A percentile compares a stretch with the other conserved stretches of the same genome.
Conservation (phyloP, 2,113 vertebrate genomes). For the Oryzias melastigma region DNA sequence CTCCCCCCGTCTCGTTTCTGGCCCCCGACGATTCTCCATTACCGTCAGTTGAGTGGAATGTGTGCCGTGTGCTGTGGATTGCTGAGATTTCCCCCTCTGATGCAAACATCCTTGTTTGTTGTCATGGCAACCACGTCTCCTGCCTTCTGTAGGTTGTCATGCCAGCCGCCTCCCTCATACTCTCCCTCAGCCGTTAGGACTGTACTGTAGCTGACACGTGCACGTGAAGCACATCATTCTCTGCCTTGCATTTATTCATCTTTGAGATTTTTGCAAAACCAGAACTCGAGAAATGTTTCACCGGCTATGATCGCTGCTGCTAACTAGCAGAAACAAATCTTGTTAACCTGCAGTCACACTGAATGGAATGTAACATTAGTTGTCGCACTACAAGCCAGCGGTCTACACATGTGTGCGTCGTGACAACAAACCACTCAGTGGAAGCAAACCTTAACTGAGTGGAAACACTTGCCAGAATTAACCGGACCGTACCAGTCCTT, state of each 20-base stretch:
- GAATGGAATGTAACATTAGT: no score
- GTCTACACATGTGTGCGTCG: no score
- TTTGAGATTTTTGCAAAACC: constrained; percentile 8
- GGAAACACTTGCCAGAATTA: no score
- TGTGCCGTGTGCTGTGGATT: constrained; percentile 41
- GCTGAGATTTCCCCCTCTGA: constrained; percentile 66
- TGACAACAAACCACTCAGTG: no score
- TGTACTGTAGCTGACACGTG: constrained; percentile 57
- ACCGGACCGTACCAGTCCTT: no score
- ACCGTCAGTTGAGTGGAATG: constrained; percentile 35
- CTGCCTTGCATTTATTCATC: no score
- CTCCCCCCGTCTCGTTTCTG: constrained; percentile 12
- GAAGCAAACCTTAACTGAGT: no score
- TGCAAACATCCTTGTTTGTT: constrained; percentile 79
- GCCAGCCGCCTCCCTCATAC: constrained; percentile 52
- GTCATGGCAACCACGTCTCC: constrained; percentile 78
- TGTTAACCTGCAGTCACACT: no score
- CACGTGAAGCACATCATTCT: constrained; percentile 5
- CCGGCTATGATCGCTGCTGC: constrained; percentile 23
- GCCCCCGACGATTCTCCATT: constrained; percentile 25
- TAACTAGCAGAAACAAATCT: constrained; percentile 16
- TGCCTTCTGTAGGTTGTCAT: constrained; percentile 71
- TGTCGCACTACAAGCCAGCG: no score
- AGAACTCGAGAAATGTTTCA: constrained; percentile 31
- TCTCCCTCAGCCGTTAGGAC: constrained; percentile 54